Evolutionary conservation across 2,113 vertebrate species (phyloP), one percentile per base, ranked within the genome.

Genomic region (Cheilinus undulatus): DNA sequence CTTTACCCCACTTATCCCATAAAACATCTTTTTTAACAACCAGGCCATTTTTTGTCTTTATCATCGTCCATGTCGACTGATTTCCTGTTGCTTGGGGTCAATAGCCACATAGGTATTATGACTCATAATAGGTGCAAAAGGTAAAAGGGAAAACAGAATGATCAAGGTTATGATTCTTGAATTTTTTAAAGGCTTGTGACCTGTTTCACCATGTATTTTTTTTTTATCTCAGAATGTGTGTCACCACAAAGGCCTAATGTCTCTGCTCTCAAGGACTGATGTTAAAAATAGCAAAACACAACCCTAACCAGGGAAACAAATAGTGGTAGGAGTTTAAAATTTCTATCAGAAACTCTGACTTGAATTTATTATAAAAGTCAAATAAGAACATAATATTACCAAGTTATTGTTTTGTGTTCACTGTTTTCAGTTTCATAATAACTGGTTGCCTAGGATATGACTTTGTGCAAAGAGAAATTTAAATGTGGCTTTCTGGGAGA

Each of bases 391-490:
- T 3, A 60, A 34, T 3, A 3, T 34, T 10, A 32, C 30, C 6
- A 32, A 32, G 38, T 60, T 26, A 53, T 22, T 27, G 17, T 67
- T 19, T 20, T 32, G 49, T n/a, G 60, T 10, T 69, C 14, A 48
- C 14, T 57, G 27, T 64, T 59, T 53, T 58, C 22, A 49, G 5
- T 36, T 22, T 59, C 40, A 46, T 58, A 54, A 62, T 36, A 61
- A 70, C 49, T 54, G 51, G 64, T 80, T 71, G 69, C 50, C 49
- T n/a, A 52, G 66, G 69, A 79, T 67, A 78, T 78, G 72, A 85
- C 85, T 86, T 86, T 78, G 78, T 67, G 45, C 65, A 85, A 87
- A 73, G 81, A 75, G 30, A 78, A 84, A 84, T 78, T 23, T 42
- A 73, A 69, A 56, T 70, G 32, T 59, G 62, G n/a, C 22, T 11